Evolutionary conservation across 2,113 vertebrate genomes (phyloP).

Genomic region (Budorcas taxicolor): DNA sequence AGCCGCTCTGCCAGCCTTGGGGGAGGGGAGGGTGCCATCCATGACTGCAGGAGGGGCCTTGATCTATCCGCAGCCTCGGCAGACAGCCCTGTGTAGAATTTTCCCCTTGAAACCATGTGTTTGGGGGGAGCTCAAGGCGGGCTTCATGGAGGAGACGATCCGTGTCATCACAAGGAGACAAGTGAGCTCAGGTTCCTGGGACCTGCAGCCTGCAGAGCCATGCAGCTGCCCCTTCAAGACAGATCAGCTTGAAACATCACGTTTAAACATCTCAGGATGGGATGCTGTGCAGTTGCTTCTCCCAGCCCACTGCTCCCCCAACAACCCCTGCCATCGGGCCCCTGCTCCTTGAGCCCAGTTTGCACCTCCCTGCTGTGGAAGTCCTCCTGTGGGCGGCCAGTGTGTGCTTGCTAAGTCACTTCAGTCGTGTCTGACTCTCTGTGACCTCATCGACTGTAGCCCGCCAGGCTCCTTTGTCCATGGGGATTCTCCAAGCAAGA

Average conservation of each 20-base stretch:
- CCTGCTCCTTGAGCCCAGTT: slow-evolving; percentile 61
- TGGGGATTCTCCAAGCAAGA: not conserved
- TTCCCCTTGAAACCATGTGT: not conserved
- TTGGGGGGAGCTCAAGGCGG: not conserved
- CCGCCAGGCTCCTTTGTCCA: not conserved
- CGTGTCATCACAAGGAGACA: not conserved
- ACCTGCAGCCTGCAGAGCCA: not conserved
- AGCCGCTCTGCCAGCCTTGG: not conserved
- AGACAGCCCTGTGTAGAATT: slow-evolving; percentile 7
- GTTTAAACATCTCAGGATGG: not conserved
- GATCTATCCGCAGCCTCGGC: slow-evolving; percentile 21
- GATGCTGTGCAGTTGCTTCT: fast-evolving
- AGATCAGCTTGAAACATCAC: not conserved
- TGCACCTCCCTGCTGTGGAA: slow-evolving; percentile 48
- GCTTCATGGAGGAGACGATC: not conserved
- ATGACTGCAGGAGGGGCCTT: not conserved
- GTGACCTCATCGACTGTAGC: not conserved
- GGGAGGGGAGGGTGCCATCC: not conserved
- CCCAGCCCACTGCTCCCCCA: not conserved
- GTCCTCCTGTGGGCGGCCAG: not conserved
- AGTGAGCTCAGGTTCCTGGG: slow-evolving; percentile 40
- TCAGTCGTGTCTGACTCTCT: not conserved
- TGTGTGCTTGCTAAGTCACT: not conserved
- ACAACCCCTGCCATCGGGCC: not conserved
- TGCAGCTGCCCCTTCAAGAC: not conserved